phyloP scores from a whole-genome alignment of 2,797 vertebrate species.

The Pangasius larnaudii region DNA sequence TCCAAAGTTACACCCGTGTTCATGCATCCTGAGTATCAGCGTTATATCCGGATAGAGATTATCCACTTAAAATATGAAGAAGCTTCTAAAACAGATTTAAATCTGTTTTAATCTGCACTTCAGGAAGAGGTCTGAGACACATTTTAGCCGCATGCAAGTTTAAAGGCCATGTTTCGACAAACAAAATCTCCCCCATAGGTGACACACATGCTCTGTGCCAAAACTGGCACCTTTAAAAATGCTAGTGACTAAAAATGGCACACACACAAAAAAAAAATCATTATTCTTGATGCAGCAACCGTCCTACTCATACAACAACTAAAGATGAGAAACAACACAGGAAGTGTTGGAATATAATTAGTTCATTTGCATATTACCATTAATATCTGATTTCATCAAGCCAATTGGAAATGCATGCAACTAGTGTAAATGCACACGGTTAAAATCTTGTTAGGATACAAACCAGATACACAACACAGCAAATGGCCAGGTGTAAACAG shows the following conservation, averaged over 20 bases:
- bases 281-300: neutral
- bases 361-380: neutral
- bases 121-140: neutral
- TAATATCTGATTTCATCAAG: neutral
- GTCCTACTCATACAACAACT: neutral
- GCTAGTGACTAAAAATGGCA: neutral
- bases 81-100: neutral
- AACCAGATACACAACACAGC: neutral
- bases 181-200: too few species aligned
- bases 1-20: neutral
- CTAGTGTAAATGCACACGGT: neutral
- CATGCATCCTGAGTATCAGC: too few species aligned
- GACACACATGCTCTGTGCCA: too few species aligned
- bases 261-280: too few species aligned
- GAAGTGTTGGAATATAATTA: neutral
- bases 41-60: neutral
- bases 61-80: neutral
- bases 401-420: neutral
- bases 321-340: neutral
- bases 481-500: neutral
- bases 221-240: neutral
- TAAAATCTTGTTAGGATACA: neutral
- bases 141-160: neutral
- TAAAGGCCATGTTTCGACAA: neutral
- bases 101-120: neutral